These are phyloP conservation scores for Pemphigus obesinymphae DNA, from an alignment of 1,140 invertebrate species.

Conservation along the genomic window DNA sequence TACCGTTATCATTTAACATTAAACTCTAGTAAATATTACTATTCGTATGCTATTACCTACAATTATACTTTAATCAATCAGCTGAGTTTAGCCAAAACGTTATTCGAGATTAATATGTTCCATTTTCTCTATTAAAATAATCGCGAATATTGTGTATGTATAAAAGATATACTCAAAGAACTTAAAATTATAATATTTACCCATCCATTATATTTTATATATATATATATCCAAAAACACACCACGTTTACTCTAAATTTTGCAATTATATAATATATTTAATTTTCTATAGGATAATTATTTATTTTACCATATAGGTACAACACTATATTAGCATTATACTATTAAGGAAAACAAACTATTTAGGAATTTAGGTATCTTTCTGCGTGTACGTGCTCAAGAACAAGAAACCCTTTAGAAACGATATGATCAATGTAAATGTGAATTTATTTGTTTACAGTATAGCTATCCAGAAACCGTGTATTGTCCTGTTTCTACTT, in stretches of 20 bases:
- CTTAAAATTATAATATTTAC: neutral
- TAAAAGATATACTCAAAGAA: neutral
- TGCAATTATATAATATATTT: neutral
- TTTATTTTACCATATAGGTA: too few species aligned
- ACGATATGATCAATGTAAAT: neutral
- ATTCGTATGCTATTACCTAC: neutral
- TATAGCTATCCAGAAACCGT: neutral
- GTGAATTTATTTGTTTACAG: neutral
- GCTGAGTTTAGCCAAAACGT: neutral
- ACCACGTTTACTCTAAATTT: neutral
- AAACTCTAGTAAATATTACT: neutral
- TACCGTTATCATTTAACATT: neutral
- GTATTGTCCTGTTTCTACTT: too few species aligned
- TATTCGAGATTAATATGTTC: neutral
- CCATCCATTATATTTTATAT: too few species aligned
- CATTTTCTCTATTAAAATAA: neutral
- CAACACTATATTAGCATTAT: neutral
- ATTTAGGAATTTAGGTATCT: neutral
- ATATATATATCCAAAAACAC: neutral
- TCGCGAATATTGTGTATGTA: neutral
- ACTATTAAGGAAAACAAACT: neutral
- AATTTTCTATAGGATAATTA: too few species aligned
- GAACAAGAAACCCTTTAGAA: neutral
- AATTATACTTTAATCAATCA: neutral
- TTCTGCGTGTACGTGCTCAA: neutral